Base-by-base conservation (phyloP, 2,888 invertebrate genomes). In the Cephus nigrinus region DNA sequence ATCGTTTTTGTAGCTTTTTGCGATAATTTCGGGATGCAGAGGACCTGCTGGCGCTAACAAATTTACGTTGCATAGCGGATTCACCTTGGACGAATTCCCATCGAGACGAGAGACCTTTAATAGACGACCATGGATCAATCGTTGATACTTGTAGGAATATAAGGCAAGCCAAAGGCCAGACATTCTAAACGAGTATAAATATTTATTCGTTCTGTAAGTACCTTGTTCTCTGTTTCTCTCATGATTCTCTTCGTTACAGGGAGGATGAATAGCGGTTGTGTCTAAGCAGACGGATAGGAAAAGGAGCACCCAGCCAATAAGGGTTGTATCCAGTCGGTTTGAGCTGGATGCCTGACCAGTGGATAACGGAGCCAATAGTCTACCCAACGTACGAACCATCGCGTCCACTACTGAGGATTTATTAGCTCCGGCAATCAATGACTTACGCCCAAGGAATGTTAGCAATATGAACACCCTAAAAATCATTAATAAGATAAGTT, bases 81-180 rank as follows among this genome's bases (percentile, higher is more conserved):
- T 96, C 96, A 79, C 97, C 97, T 83, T 97, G 96, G 88, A 98
- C 96, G 93, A 98, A 98, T 91, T 97, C 97, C 98, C 98, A 98
- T 78, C 97, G 94, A 76, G 93, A 93, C 35, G 93, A 86, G 31
- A 88, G 82, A 79, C 90, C 91, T 90, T 83, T n/a, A 71, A 15
- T n/a, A 33, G 23, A 32, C 71, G 71, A 71, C 31, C 1, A 23
- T 31, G 0, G 32, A 71, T 71, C 31, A 33, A 32, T 71, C 23
- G 32, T 71, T n/a, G 31, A 33, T 33, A n/a, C 32, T 55, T 23
- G 23, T 55, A 55, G 55, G 23, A 55, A 55, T 9, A 55, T 23
- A 23, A 55, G 23, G 5, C 55, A 55, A 55, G 15, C 55, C 9
- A 55, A 55, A 55, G 23, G 55, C 23, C 23, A 2, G 2, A 15